Evolutionary conservation across 2,113 vertebrate genomes (phyloP).

Genomic region (Anser cygnoides): DNA sequence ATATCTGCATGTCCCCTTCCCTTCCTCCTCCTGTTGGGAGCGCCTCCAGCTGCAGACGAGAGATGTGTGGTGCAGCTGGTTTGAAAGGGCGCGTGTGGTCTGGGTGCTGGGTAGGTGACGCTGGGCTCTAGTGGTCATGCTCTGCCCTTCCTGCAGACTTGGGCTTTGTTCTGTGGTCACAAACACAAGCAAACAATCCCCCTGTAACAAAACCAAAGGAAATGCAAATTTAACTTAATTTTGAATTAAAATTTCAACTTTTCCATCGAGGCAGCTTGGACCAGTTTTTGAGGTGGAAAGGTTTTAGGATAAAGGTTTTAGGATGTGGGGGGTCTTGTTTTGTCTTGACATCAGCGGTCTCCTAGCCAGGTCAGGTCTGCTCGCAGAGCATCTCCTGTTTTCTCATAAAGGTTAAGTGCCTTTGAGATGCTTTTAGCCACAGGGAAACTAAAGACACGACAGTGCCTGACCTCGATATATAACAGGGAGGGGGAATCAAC

Average conservation of each 20-base stretch:
- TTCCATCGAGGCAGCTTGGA: background rate
- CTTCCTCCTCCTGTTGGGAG: too few species aligned
- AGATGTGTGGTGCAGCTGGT: too few species aligned
- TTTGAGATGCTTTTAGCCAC: background rate
- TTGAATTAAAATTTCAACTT: background rate
- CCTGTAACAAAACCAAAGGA: too few species aligned
- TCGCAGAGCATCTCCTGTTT: background rate
- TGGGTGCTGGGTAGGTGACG: background rate
- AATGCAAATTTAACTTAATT: background rate
- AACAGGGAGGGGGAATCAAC: background rate
- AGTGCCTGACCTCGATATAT: background rate
- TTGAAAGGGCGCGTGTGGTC: background rate
- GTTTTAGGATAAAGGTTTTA: background rate
- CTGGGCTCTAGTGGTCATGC: background rate
- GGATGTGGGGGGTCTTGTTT: background rate
- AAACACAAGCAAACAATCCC: too few species aligned
- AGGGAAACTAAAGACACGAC: fast-evolving
- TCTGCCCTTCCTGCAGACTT: background rate
- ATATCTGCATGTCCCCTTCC: background rate
- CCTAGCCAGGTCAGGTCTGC: background rate
- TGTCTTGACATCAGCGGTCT: background rate
- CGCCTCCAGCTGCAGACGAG: background rate
- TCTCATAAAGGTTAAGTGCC: background rate
- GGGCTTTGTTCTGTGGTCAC: background rate
- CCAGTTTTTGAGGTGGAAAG: background rate